A percentile compares a stretch with the other conserved stretches of the same genome.
Evolutionary conservation across 2,888 invertebrate genomes (phyloP).

Genomic region (Entomobrya proxima): DNA sequence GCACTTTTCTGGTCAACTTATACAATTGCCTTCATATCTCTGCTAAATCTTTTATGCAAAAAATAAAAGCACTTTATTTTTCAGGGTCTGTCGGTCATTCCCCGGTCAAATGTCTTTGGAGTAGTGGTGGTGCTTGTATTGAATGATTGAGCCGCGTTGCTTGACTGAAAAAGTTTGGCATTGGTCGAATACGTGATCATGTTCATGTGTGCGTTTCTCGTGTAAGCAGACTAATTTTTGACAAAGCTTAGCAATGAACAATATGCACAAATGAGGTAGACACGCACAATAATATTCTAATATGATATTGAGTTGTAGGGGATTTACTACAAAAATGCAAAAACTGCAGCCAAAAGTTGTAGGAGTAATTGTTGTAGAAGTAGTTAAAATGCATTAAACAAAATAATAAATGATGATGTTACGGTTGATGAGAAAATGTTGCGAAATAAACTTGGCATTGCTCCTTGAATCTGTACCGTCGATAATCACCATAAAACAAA

Average conservation of each 20-base stretch:
- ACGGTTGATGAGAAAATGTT: conserved; percentile 43
- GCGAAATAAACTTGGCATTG: conserved; percentile 56
- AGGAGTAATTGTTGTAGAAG: background rate
- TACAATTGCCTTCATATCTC: too few species aligned
- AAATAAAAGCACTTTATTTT: background rate
- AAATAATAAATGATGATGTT: conserved; percentile 22
- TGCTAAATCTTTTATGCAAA: background rate
- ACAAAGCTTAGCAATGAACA: background rate
- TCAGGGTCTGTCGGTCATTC: conserved; percentile 25
- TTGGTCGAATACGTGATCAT: background rate
- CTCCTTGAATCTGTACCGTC: conserved; percentile 7
- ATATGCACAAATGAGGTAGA: conserved; percentile 27
- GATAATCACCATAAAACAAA: background rate
- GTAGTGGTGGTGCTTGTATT: background rate
- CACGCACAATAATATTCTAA: background rate
- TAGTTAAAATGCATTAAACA: background rate
- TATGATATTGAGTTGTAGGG: too few species aligned
- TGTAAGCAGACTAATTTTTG: background rate
- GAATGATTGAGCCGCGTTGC: background rate
- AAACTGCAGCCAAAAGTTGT: background rate
- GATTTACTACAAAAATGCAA: too few species aligned
- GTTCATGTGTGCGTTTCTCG: background rate
- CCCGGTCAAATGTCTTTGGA: conserved; percentile 29
- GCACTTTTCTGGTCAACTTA: too few species aligned
- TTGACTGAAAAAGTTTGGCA: background rate